Evolutionary conservation across 2,888 invertebrate genomes (phyloP), one percentile per base, ranked within the genome.

Genomic region (Drosophila meridionalis): DNA sequence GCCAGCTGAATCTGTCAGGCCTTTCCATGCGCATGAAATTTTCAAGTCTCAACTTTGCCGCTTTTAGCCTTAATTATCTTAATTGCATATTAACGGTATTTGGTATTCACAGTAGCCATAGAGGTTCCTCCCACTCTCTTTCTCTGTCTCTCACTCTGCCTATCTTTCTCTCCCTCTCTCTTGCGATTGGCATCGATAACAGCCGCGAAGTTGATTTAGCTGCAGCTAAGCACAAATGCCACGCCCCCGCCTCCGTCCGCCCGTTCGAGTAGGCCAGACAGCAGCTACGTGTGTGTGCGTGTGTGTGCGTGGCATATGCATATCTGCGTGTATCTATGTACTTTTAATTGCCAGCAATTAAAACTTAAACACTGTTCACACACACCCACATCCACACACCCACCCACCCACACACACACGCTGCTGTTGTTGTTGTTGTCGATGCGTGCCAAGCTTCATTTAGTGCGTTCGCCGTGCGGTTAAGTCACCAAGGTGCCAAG

Each of bases 311-410:
- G 76, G 64, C 74, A 63, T 83, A 84, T 90, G 78, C 78, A 80
- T 78, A 80, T 78, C 73, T 76, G 67, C 59, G 61, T 83, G 72
- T 86, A 80, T 83, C 83, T 78, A 86, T 88, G 78, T 84, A 88
- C 89, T 90, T 92, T 91, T 91, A 92, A 92, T 92, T 91, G 91
- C 87, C 82, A 87, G 91, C 92, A 92, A 92, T 92, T 92, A 91
- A 92, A 90, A 89, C 89, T 91, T 90, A 82, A 90, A 83, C 75
- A 80, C 83, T 65, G 67, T 82, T 77, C 62, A 36, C 79, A 70
- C 70, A 70, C 75, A 8, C 62, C 56, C 66, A 57, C 65, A n/a
- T 48, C 28, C 61, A 20, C 32, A 30, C 61, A 47, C 57, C 20
- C 53, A 58, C 63, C 38, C 61, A 34, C 79, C 65, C 62, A 43